Evolutionary conservation across 2,797 vertebrate genomes (phyloP).

Genomic region (Platyrinchus mystaceus): DNA sequence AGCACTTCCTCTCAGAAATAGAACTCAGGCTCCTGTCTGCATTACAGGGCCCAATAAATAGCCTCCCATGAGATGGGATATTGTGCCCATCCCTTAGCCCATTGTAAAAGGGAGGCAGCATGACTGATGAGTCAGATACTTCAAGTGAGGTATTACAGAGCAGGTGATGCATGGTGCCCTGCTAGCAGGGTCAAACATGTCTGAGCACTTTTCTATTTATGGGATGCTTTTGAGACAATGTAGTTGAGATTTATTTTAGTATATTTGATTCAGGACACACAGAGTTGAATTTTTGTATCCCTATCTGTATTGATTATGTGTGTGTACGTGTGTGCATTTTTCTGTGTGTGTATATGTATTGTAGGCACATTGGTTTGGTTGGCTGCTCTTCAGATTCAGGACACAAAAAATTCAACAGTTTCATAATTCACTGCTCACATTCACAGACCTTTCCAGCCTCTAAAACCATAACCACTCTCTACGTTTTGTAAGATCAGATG

Average conservation of each 20-base stretch:
- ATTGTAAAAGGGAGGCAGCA: background rate
- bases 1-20: background rate
- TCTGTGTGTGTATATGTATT: background rate
- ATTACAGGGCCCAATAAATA: background rate
- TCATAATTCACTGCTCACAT: constrained; percentile 11
- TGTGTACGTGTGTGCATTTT: fast-evolving
- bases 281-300: background rate
- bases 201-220: background rate
- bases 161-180: background rate
- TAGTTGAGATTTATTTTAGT: background rate
- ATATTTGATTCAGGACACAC: background rate
- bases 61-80: background rate
- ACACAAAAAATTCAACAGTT: constrained; percentile 14
- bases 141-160: background rate
- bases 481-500: background rate
- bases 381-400: constrained; percentile 1
- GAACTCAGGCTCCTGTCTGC: background rate
- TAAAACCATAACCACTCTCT: background rate
- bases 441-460: constrained; percentile 2
- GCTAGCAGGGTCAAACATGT: background rate
- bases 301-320: background rate
- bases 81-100: background rate
- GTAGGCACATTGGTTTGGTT: background rate
- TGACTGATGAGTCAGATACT: background rate
- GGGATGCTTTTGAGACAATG: background rate